Evolutionary conservation across 1,140 invertebrate species (phyloP), one percentile per base, ranked within the genome.

Genomic region (Mamestra configurata): DNA sequence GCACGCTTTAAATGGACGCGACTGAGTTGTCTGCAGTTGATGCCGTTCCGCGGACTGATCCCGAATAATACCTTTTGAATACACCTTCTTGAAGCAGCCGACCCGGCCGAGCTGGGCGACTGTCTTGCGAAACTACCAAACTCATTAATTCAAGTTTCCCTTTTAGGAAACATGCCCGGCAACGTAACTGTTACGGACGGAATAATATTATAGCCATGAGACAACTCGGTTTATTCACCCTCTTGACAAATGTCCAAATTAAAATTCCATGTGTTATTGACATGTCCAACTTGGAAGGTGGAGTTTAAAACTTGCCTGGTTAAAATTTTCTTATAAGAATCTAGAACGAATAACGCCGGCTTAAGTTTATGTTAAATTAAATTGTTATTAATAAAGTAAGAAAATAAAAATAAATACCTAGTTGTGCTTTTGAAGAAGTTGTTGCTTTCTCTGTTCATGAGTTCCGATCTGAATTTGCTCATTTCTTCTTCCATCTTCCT

Each of bases 401-500:
- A 77, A 79, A 71, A 86, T 75, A 81, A 57, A 84, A 84, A 91
- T 92, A 93, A 90, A 89, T 96, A 98, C 97, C 97, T 98, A 90
- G 97, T 97, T 77, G 97, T 97, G 89, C 96, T 98, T 95, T 98
- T 98, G 94, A 98, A 98, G 95, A 98, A 98, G 89, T 97, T 97
- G 93, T 98, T 98, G 87, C 97, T 97, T 95, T 99, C 98, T 85
- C 98, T 96, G 93, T 98, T 98, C 97, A 98, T 98, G 70, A 99
- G 96, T 94, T 99, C 98, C 79, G 97, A 97, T 82, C 99, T 96
- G 96, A 99, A 99, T 95, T 98, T 98, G 92, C 98, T 97, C 99
- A 99, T 99, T 95, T 99, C 99, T 85, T 99, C 98, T 95, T 99
- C 99, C 98, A 99, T 99, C 95, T 98, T 98, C 86, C 97, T 96